phyloP scores from a whole-genome alignment of 2,888 invertebrate species.

The Odontocolon sp. region DNA sequence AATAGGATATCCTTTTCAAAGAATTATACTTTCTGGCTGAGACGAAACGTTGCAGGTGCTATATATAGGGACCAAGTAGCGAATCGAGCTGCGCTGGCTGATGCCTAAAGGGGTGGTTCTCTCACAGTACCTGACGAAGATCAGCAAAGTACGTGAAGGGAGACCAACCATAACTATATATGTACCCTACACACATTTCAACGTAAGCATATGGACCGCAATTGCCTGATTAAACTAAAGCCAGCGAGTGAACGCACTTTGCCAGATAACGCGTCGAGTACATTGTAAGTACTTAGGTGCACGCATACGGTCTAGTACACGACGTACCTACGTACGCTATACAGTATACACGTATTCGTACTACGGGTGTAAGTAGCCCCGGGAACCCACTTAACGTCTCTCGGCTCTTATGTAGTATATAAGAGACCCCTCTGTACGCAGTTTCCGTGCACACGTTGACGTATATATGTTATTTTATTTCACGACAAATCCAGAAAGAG shows the following conservation, averaged over 20 bases:
- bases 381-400: slow-evolving; percentile 60
- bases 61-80: background rate
- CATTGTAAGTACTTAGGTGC: slow-evolving; percentile 50
- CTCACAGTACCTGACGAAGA: slow-evolving; percentile 31
- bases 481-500: slow-evolving; percentile 43
- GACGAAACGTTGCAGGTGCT: no score
- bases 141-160: background rate
- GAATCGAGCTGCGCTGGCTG: slow-evolving; percentile 19
- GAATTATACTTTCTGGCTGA: no score
- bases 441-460: slow-evolving; percentile 41
- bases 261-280: slow-evolving; percentile 55
- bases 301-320: slow-evolving; percentile 21
- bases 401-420: slow-evolving; percentile 52
- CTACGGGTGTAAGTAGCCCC: slow-evolving; percentile 54
- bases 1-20: no score
- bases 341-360: slow-evolving; percentile 36
- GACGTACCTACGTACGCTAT: slow-evolving; percentile 21
- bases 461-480: slow-evolving; percentile 49
- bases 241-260: slow-evolving; percentile 51
- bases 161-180: slow-evolving; percentile 3
- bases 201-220: slow-evolving; percentile 44
- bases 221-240: slow-evolving; percentile 66
- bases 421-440: slow-evolving; percentile 41
- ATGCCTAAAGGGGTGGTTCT: slow-evolving; percentile 22
- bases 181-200: slow-evolving; percentile 2